These are phyloP conservation scores for Hemistola chrysoprasaria DNA, from an alignment of 2,888 invertebrate species.

Conservation along the genomic window DNA sequence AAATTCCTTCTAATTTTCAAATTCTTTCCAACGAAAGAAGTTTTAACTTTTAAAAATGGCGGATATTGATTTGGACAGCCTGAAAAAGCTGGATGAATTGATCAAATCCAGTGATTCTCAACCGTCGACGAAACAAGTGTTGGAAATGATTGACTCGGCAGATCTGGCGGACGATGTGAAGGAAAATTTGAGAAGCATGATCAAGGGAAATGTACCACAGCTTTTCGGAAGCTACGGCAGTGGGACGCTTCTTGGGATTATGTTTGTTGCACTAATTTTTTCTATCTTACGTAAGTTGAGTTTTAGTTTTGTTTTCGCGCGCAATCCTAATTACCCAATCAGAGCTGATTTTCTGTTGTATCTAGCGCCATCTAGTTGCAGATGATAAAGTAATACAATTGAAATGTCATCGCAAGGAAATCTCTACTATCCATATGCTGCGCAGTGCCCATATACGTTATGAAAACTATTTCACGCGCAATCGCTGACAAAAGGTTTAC, in stretches of 20 bases:
- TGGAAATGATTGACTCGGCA: constrained; percentile 81
- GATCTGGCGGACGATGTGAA: constrained; percentile 84
- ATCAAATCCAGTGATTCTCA: constrained; percentile 56
- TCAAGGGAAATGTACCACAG: constrained; percentile 69
- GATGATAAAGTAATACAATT: too few relatives aligned
- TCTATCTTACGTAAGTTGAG: constrained; percentile 59
- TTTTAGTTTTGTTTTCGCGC: constrained; percentile 24
- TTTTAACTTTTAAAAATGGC: constrained; percentile 32
- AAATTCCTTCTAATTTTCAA: too few relatives aligned
- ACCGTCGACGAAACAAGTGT: constrained; percentile 80
- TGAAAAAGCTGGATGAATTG: constrained; percentile 50
- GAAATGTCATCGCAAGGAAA: too few relatives aligned
- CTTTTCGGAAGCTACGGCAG: constrained; percentile 53
- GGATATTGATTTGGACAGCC: constrained; percentile 39
- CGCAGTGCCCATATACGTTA: too few relatives aligned
- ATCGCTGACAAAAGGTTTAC: too few relatives aligned
- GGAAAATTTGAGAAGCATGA: constrained; percentile 76
- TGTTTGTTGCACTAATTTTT: constrained; percentile 58
- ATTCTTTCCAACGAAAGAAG: too few relatives aligned
- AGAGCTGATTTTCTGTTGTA: too few relatives aligned
- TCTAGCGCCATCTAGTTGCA: too few relatives aligned
- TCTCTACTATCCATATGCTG: too few relatives aligned
- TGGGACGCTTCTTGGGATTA: constrained; percentile 48
- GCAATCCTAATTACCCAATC: too few relatives aligned
- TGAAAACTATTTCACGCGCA: too few relatives aligned